Percentiles rank a stretch among this genome's conserved stretches.
Conservation (phyloP, 2,797 vertebrate genomes). For the Tokudaia muenninki region DNA sequence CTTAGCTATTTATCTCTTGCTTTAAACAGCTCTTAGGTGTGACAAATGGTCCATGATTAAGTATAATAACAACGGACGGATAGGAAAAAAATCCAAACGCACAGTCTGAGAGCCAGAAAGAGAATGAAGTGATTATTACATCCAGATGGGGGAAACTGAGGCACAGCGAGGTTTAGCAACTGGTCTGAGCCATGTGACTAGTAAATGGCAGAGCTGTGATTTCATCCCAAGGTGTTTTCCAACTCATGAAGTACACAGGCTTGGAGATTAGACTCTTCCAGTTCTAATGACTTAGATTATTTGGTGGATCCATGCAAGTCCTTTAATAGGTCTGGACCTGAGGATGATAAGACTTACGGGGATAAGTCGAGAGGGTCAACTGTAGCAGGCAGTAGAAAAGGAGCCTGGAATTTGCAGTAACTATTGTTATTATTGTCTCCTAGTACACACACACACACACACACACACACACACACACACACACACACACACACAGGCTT, state of each 20-base stretch:
- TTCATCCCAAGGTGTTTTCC: background rate
- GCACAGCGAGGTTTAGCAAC: background rate
- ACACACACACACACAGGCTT: background rate
- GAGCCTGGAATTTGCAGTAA: accelerated
- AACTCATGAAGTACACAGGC: background rate
- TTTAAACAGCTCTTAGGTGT: background rate
- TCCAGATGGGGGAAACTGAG: constrained; percentile 6
- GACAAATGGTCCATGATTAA: background rate
- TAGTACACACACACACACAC: background rate
- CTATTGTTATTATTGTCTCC: background rate
- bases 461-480: background rate
- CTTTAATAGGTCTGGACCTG: background rate
- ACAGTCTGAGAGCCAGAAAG: background rate
- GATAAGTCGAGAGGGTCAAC: accelerated
- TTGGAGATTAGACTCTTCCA: background rate
- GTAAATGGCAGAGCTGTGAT: background rate
- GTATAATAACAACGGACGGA: background rate
- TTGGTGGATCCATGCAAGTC: background rate
- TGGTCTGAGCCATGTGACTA: background rate
- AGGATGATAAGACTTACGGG: accelerated
- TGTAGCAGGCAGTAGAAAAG: background rate
- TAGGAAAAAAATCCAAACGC: background rate
- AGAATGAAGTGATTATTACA: background rate
- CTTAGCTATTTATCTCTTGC: background rate
- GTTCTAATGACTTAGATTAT: background rate